These are phyloP conservation scores for Thecophora atra DNA, from an alignment of 2,888 invertebrate species.

Conservation along the genomic window DNA sequence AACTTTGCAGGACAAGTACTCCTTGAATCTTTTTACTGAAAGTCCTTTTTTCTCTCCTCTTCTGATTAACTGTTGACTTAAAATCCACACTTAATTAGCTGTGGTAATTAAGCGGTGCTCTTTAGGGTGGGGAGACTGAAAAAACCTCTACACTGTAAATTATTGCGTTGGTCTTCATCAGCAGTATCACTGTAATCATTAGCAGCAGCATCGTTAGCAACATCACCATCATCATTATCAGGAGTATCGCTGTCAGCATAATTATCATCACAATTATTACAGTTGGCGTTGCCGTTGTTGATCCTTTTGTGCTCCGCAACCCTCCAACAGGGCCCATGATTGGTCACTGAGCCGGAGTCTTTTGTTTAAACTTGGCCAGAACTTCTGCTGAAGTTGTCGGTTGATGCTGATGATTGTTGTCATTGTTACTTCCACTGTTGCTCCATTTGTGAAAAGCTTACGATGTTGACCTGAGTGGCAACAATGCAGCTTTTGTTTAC, in stretches of 20 bases:
- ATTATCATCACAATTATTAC: not conserved
- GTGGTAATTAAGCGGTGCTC: constrained; percentile 11
- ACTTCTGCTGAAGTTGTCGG: constrained; percentile 11
- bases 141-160: not conserved
- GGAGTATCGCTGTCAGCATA: not conserved
- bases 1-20: too few relatives aligned
- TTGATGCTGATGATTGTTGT: constrained; percentile 3
- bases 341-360: constrained; percentile 1
- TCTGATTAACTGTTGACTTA: constrained; percentile 22
- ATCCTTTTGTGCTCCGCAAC: not conserved
- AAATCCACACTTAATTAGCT: constrained; percentile 18
- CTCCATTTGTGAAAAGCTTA: constrained; percentile 13
- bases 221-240: not conserved
- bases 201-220: not conserved
- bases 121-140: not conserved
- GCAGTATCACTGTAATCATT: not conserved
- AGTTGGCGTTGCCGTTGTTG: not conserved
- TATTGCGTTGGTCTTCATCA: not conserved
- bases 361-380: constrained; percentile 31
- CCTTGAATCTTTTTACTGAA: too few relatives aligned
- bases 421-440: constrained; percentile 11
- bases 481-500: constrained; percentile 31
- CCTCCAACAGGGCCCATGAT: not conserved
- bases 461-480: constrained; percentile 35
- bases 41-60: not conserved